A percentile compares a stretch with the other conserved stretches of the same genome.
These are phyloP conservation scores for Melieria picta DNA, from an alignment of 2,888 invertebrate genomes.

Conservation along the genomic window DNA sequence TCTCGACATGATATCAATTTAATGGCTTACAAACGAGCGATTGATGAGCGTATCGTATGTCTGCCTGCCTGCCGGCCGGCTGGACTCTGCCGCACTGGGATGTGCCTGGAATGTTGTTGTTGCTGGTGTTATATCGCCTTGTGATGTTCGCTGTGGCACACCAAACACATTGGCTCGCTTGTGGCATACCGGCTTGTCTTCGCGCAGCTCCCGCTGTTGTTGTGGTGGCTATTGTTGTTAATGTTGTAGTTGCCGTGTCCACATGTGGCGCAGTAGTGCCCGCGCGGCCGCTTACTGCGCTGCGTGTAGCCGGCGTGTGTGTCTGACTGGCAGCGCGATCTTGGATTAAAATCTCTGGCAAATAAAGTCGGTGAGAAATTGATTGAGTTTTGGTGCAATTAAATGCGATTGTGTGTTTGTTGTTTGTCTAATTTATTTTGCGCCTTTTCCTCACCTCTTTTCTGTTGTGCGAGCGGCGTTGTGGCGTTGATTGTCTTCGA, in stretches of 20 bases:
- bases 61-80: too few relatives aligned
- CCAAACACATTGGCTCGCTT: conserved; percentile 12
- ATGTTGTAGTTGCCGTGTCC: conserved; percentile 33
- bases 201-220: conserved; percentile 19
- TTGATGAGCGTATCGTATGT: conserved; percentile 52
- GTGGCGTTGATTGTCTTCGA: too few relatives aligned
- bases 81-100: too few relatives aligned
- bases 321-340: conserved; percentile 21
- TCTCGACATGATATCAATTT: conserved; percentile 58
- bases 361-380: conserved; percentile 45
- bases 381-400: conserved; percentile 54
- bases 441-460: too few relatives aligned
- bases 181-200: conserved; percentile 33
- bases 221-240: conserved; percentile 17
- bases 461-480: too few relatives aligned
- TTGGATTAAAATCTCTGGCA: conserved; percentile 37
- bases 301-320: not conserved
- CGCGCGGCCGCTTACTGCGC: not conserved
- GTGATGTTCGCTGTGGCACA: not conserved
- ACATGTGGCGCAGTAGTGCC: conserved; percentile 20
- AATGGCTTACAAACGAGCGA: conserved; percentile 54
- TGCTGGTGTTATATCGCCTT: not conserved
- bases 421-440: not conserved
- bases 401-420: conserved; percentile 47
- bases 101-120: not conserved